These are phyloP conservation scores for Tenebrosternarchus preto DNA, from an alignment of 2,113 vertebrate genomes.

Conservation along the genomic window DNA sequence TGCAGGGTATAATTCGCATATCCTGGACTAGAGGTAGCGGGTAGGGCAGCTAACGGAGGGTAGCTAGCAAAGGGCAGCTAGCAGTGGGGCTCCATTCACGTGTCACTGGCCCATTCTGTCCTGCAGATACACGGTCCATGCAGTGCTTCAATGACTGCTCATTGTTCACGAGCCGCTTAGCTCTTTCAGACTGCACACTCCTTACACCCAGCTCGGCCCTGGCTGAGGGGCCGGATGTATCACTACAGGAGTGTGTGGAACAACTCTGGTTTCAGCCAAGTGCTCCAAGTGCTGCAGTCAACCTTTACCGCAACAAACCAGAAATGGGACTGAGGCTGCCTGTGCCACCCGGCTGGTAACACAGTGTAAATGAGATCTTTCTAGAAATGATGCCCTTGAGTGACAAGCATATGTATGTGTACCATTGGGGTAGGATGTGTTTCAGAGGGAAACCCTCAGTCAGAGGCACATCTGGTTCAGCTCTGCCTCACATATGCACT, in stretches of 20 bases:
- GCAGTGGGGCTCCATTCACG: constrained; percentile 32
- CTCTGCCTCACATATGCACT: constrained; percentile 72
- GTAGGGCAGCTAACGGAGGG: too few species aligned
- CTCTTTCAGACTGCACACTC: constrained; percentile 13
- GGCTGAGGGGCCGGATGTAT: background rate
- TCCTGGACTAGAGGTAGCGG: constrained; percentile 56
- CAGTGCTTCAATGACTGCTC: constrained; percentile 60
- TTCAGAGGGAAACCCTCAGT: constrained; percentile 65
- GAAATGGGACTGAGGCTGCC: background rate
- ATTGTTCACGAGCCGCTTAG: constrained; percentile 53
- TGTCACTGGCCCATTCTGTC: constrained; percentile 61
- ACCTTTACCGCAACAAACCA: background rate
- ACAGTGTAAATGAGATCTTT: background rate
- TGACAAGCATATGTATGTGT: constrained; percentile 52
- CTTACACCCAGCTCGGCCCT: background rate
- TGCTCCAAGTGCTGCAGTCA: background rate
- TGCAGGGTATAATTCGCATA: constrained; percentile 69
- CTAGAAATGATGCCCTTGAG: constrained; percentile 35
- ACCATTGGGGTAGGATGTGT: constrained; percentile 63
- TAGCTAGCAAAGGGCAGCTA: too few species aligned
- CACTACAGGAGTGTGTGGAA: background rate
- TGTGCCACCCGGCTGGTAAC: background rate
- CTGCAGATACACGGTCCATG: constrained; percentile 50
- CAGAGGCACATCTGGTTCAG: constrained; percentile 72
- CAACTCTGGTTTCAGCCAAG: background rate